A percentile compares a stretch with the other conserved stretches of the same genome.
Conservation (phyloP, 2,797 vertebrate genomes). For the Crypturellus tataupa region DNA sequence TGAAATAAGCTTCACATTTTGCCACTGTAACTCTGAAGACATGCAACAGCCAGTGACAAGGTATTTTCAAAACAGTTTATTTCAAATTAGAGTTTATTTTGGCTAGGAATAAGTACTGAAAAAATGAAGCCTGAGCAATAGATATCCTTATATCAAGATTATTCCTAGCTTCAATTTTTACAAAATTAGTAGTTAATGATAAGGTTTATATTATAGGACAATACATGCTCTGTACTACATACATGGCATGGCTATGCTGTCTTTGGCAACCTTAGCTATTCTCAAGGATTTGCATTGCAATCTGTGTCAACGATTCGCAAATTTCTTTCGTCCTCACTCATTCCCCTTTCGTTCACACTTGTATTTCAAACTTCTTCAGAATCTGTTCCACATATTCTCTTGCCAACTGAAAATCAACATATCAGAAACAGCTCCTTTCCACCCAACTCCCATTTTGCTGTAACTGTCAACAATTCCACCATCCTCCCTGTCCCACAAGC, state of each 20-base stretch:
- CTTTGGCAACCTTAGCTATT: constrained; percentile 27
- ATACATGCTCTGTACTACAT: neutral
- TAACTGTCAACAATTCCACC: constrained; percentile 19
- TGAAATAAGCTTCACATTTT: neutral
- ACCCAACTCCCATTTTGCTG: neutral
- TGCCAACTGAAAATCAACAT: constrained; percentile 35
- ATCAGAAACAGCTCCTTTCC: neutral
- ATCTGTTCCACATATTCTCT: constrained; percentile 32
- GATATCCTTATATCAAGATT: neutral
- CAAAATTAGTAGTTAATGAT: neutral
- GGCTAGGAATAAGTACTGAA: neutral
- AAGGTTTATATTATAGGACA: neutral
- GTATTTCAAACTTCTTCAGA: constrained; percentile 43
- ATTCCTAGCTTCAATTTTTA: neutral
- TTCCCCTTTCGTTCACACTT: constrained; percentile 56
- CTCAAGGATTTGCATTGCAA: constrained; percentile 11
- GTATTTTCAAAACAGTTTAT: neutral
- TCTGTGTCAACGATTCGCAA: constrained; percentile 13
- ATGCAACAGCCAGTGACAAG: neutral
- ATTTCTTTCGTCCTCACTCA: constrained; percentile 23
- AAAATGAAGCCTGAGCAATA: neutral
- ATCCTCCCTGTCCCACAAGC: neutral
- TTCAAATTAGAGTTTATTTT: neutral
- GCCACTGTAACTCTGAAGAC: neutral
- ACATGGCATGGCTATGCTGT: neutral